These are phyloP conservation scores for Aspiorhynchus laticeps DNA, from an alignment of 2,113 vertebrate species.

Conservation along the genomic window DNA sequence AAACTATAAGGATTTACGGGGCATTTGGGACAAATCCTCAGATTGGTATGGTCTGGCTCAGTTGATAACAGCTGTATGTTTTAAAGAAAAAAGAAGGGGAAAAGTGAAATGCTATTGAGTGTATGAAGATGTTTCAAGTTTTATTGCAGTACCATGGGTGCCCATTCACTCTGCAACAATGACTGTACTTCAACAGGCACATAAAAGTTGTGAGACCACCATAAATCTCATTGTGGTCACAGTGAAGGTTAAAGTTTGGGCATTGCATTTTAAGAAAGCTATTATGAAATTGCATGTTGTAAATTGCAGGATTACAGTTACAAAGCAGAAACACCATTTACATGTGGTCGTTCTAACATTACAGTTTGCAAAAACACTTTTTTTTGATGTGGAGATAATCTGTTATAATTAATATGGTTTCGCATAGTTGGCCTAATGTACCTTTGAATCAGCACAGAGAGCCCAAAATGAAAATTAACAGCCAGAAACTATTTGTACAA, in stretches of 20 bases:
- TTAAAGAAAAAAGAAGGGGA: not conserved
- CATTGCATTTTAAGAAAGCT: not conserved
- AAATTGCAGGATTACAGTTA: not conserved
- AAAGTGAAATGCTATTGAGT: not conserved
- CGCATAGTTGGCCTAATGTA: conserved; percentile 23
- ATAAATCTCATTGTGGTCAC: not conserved
- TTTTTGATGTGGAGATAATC: not conserved
- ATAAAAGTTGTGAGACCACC: not conserved
- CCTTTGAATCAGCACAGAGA: not conserved
- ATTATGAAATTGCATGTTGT: not conserved
- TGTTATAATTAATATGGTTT: not conserved
- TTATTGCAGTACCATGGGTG: not conserved
- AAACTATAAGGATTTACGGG: not conserved
- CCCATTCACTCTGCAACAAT: not conserved
- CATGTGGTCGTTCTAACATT: not conserved
- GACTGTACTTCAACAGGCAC: not conserved
- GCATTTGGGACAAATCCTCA: not conserved
- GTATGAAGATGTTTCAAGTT: not conserved
- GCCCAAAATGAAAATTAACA: conserved; percentile 19
- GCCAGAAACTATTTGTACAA: conserved; percentile 21
- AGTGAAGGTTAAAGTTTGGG: not conserved
- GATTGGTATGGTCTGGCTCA: not conserved
- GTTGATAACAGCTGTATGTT: not conserved
- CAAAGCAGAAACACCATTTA: not conserved
- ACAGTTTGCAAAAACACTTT: not conserved